phyloP scores from a whole-genome alignment of 2,888 invertebrate species.

The Conus canariensis region DNA sequence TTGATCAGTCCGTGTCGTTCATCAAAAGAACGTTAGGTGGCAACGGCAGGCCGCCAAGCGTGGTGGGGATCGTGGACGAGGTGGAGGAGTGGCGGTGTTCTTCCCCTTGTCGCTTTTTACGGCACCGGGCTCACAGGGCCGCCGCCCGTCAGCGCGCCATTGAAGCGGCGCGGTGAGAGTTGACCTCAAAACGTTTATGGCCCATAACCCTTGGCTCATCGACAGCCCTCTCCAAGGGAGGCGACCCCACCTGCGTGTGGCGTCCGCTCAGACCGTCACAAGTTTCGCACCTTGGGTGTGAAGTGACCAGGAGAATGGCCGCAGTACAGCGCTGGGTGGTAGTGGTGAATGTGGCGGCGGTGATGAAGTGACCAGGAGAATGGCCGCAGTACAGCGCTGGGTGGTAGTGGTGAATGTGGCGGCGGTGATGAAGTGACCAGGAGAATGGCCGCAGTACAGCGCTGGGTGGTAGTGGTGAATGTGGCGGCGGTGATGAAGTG shows the following conservation, averaged over 20 bases:
- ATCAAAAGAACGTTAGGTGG: neutral
- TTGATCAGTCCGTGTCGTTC: neutral
- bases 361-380: neutral
- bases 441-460: too few relatives aligned
- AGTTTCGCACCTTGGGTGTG: neutral
- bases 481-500: neutral
- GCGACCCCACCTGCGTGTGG: neutral
- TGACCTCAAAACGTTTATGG: neutral
- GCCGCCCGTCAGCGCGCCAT: too few relatives aligned
- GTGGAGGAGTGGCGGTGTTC: too few relatives aligned
- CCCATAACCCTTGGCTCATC: neutral
- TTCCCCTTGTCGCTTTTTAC: neutral
- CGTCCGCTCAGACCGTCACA: neutral
- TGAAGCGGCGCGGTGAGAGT: neutral
- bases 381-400: too few relatives aligned
- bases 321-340: too few relatives aligned
- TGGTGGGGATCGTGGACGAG: too few relatives aligned
- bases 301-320: neutral
- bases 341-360: neutral
- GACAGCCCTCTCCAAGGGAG: neutral
- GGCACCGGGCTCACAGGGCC: neutral
- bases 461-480: too few relatives aligned
- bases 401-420: too few relatives aligned
- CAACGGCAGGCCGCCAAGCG: too few relatives aligned
- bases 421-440: neutral